Base-by-base conservation (phyloP, 2,888 invertebrate species). In the Xestia xanthographa region DNA sequence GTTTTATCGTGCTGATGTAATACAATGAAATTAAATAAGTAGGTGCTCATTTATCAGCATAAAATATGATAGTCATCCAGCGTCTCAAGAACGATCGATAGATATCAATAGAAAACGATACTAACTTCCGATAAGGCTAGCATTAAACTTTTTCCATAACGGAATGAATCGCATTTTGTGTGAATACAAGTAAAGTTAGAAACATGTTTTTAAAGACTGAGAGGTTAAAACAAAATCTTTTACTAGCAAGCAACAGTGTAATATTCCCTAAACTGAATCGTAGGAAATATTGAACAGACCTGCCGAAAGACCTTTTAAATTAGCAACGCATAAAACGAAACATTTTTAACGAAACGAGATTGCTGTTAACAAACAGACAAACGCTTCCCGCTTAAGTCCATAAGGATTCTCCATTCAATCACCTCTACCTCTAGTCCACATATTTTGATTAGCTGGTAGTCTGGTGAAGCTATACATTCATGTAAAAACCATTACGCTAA, bases 401-500 rank as follows among this genome's bases (percentile, higher is more conserved):
- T 12, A 69, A 2, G 8, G 1, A 45, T 45, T n/a, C 38, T 63
- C n/a, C 45, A n/a, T 53, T 45, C 69, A 60, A 62, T 38, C 34
- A 26, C 41, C 60, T 43, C 41, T 62, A 76, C 60, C 34, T 38
- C 29, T 53, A 56, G n/a, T 66, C 12, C 34, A 78, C 22, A 58
- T 58, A 50, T 60, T 77, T 48, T 45, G 20, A 53, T 66, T 66
- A 53, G 50, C 34, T 53, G 29, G 9, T 29, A 56, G 41, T 41
- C 22, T 29, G 38, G 17, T 70, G 41, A 66, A 60, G 66, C 58
- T 66, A 74, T 74, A 82, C 29, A 70, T 79, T 79, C 53, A 79
- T 82, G 74, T 79, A 82, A 83, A 82, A 79, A 20, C 38, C 65
- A 83, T 83, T 83, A 12, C 63, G 26, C 38, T 83, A 62, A 82